Percentiles rank a stretch among this genome's conserved stretches.
phyloP scores from a whole-genome alignment of 1,140 invertebrate species.

The Amyelois transitella region DNA sequence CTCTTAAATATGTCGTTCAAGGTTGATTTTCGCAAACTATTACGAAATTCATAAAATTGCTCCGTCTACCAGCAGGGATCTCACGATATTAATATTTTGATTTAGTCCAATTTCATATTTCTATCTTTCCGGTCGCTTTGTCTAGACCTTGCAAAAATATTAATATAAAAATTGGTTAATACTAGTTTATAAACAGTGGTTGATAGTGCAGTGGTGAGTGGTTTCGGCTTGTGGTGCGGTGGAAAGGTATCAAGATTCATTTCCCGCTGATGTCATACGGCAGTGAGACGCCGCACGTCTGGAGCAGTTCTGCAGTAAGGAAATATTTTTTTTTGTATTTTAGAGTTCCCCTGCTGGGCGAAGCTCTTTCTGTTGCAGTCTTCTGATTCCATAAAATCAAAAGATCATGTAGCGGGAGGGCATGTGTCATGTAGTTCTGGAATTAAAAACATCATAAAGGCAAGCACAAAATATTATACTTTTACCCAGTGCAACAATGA shows the following conservation, averaged over 20 bases:
- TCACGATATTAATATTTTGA: slow-evolving; percentile 46
- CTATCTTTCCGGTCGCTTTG: slow-evolving; percentile 11
- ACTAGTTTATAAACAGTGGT: slow-evolving; percentile 1
- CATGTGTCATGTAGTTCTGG: too few relatives aligned
- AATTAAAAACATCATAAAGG: too few relatives aligned
- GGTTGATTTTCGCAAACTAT: slow-evolving; percentile 11
- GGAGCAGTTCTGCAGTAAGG: slow-evolving; percentile 62
- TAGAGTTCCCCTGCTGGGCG: too few relatives aligned
- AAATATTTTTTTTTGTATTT: background rate
- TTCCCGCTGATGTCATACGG: slow-evolving; percentile 73
- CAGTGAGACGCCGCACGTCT: slow-evolving; percentile 68
- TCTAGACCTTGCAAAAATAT: background rate
- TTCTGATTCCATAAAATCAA: too few relatives aligned
- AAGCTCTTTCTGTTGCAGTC: too few relatives aligned
- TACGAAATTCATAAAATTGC: slow-evolving; percentile 44
- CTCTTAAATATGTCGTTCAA: slow-evolving; percentile 1
- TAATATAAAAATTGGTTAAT: background rate
- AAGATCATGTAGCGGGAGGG: too few relatives aligned
- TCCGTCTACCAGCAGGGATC: slow-evolving; percentile 30
- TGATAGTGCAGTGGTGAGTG: slow-evolving; percentile 4
- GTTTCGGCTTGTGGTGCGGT: slow-evolving; percentile 36
- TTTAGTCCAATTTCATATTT: slow-evolving; percentile 46
- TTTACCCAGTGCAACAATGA: too few relatives aligned
- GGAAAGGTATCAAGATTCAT: slow-evolving; percentile 67
- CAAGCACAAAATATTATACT: too few relatives aligned